phyloP scores from a whole-genome alignment of 2,888 invertebrate genomes.

The Vanessa cardui region DNA sequence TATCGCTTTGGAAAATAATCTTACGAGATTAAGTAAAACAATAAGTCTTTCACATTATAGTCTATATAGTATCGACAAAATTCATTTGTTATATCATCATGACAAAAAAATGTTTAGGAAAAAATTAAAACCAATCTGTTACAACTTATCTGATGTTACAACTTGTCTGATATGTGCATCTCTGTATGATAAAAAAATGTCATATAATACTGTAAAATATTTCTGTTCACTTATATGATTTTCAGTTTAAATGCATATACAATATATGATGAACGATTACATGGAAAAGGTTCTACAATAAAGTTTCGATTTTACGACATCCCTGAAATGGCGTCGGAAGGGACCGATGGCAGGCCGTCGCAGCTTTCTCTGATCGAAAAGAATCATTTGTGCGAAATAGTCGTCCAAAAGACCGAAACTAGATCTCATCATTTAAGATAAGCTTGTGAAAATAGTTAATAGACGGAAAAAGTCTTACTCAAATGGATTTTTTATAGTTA shows the following conservation, averaged over 20 bases:
- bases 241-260: background rate
- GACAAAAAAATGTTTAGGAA: too few species aligned
- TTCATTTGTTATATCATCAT: too few species aligned
- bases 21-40: too few species aligned
- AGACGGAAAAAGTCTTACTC: background rate
- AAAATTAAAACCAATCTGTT: too few species aligned
- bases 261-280: background rate
- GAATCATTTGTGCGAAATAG: constrained; percentile 29
- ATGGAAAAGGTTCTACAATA: constrained; percentile 30
- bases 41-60: too few species aligned
- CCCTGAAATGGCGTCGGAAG: constrained; percentile 33
- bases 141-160: too few species aligned
- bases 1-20: too few species aligned
- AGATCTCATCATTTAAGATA: constrained; percentile 25
- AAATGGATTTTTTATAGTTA: background rate
- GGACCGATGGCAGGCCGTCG: constrained; percentile 34
- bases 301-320: constrained; percentile 37
- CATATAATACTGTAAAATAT: background rate
- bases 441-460: background rate
- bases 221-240: background rate
- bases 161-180: too few species aligned
- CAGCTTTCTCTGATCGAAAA: constrained; percentile 34
- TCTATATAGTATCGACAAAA: too few species aligned
- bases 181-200: too few species aligned
- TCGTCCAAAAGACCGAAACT: constrained; percentile 27